A percentile compares a stretch with the other conserved stretches of the same genome.
Conservation (phyloP, 1,140 invertebrate genomes). For the Nasonia giraulti region DNA sequence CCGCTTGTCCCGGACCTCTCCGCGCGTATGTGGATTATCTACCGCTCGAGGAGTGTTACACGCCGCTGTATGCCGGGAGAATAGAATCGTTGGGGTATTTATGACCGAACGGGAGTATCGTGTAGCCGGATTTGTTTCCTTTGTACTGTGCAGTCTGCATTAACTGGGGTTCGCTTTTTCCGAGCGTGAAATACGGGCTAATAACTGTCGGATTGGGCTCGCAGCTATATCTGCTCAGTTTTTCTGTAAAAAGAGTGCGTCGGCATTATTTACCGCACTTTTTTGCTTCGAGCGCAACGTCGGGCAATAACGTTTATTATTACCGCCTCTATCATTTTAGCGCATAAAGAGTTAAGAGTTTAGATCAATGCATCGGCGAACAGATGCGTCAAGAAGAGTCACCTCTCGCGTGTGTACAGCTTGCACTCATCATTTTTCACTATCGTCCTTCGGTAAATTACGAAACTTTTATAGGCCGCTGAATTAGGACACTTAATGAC, state of each 20-base stretch:
- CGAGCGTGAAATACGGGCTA: neutral
- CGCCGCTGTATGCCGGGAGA: neutral
- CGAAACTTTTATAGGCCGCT: conserved; percentile 48
- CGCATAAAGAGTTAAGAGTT: neutral
- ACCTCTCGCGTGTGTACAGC: neutral
- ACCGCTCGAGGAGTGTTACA: too few species aligned
- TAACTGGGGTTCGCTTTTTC: neutral
- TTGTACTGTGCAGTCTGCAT: neutral
- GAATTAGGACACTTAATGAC: conserved; percentile 59
- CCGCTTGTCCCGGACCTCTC: too few species aligned
- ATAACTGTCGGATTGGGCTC: neutral
- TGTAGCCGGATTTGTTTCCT: neutral
- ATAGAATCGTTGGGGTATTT: neutral
- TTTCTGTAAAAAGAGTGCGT: neutral
- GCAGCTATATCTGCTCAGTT: too few species aligned
- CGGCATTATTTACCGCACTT: neutral
- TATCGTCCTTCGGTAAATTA: conserved; percentile 56
- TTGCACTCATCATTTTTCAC: neutral
- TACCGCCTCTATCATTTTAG: neutral
- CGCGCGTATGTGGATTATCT: too few species aligned
- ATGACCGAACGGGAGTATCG: neutral
- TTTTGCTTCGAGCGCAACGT: neutral
- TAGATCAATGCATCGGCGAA: neutral
- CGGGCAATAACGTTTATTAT: neutral
- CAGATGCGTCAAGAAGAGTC: conserved; percentile 20